Conservation (phyloP, 64 coral and sea anemone genomes). For the Catalaphyllia jardinei region DNA sequence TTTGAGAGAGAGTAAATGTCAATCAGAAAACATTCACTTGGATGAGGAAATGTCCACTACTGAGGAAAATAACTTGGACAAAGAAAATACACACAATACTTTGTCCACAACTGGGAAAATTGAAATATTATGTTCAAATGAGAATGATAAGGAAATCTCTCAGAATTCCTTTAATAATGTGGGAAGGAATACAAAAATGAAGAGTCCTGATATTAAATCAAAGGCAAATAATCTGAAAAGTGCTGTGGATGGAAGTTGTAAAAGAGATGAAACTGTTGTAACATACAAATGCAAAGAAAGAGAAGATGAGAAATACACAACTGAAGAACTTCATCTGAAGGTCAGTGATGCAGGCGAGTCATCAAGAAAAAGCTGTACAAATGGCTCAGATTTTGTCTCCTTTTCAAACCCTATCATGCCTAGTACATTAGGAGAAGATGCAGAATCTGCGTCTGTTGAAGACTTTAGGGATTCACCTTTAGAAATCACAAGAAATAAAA, state of each 20-base stretch:
- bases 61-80: not conserved
- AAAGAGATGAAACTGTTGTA: not conserved
- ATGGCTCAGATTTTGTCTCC: not conserved
- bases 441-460: not conserved
- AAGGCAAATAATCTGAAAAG: not conserved
- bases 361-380: not conserved
- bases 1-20: not conserved
- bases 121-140: too few species aligned
- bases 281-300: not conserved
- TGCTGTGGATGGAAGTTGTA: not conserved
- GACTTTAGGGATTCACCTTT: not conserved
- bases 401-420: not conserved
- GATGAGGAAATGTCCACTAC: not conserved
- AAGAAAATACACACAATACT: not conserved
- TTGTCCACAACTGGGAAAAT: not conserved
- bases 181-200: not conserved
- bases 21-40: not conserved
- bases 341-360: not conserved
- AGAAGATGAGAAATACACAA: not conserved
- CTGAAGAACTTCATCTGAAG: not conserved
- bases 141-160: not conserved
- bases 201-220: not conserved
- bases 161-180: not conserved
- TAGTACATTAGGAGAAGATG: not conserved
- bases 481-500: constrained; percentile 8